Conservation (phyloP, 2,888 invertebrate genomes). For the Gymnoscelis rufifasciata region DNA sequence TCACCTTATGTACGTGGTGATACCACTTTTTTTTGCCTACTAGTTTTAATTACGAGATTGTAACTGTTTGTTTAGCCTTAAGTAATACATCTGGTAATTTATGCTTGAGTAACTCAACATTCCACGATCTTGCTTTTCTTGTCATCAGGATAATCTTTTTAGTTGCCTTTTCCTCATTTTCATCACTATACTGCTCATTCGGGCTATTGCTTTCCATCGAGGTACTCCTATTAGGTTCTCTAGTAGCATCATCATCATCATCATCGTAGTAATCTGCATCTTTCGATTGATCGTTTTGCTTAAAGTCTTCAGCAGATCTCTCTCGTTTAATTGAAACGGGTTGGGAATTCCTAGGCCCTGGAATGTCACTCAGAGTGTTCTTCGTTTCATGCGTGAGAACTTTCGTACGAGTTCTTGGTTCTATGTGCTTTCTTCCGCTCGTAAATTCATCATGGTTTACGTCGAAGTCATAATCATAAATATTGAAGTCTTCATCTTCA, state of each 20-base stretch:
- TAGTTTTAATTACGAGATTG: background rate
- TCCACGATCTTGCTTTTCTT: constrained; percentile 46
- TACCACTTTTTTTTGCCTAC: no score
- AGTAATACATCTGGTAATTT: background rate
- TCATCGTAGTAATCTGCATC: constrained; percentile 52
- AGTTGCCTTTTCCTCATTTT: constrained; percentile 43
- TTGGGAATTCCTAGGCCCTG: constrained; percentile 19
- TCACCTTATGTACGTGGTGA: no score
- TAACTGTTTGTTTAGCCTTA: background rate
- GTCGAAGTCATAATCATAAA: constrained; percentile 67
- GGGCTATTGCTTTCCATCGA: constrained; percentile 4
- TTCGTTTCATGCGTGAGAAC: constrained; percentile 12
- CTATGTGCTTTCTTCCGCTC: constrained; percentile 53
- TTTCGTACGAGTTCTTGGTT: constrained; percentile 38
- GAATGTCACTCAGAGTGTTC: constrained; percentile 33
- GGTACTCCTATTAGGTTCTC: background rate
- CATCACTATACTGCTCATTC: constrained; percentile 41
- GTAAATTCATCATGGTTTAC: constrained; percentile 61
- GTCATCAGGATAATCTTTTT: constrained; percentile 27
- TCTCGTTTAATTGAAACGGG: constrained; percentile 30
- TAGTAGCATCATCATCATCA: constrained; percentile 19
- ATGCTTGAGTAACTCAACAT: constrained; percentile 12
- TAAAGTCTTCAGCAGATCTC: constrained; percentile 26
- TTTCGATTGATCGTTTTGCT: constrained; percentile 33
- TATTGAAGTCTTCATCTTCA: constrained; percentile 66